Percentiles rank a stretch among this genome's conserved stretches.
phyloP scores from a whole-genome alignment of 2,113 vertebrate genomes.

The Stegostoma tigrinum region DNA sequence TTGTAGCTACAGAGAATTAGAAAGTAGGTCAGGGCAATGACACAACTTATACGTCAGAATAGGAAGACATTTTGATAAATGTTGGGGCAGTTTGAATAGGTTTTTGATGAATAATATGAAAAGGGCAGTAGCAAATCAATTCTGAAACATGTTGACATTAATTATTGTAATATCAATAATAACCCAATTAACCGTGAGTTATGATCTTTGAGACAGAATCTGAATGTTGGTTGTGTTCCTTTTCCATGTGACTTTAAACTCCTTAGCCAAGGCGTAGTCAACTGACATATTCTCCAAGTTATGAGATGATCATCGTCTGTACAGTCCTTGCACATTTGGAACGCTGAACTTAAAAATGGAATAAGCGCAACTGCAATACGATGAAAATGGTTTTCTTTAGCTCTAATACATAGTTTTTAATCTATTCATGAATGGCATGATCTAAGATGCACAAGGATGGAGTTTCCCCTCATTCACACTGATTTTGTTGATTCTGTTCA shows the following conservation, averaged over 20 bases:
- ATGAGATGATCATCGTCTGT: background rate
- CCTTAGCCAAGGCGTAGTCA: background rate
- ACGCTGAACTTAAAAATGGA: background rate
- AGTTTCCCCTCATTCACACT: background rate
- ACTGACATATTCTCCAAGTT: background rate
- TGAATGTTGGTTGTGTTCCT: background rate
- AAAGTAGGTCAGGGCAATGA: background rate
- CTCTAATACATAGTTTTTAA: background rate
- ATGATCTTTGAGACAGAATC: background rate
- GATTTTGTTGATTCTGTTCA: background rate
- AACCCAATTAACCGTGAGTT: background rate
- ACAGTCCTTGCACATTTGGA: background rate
- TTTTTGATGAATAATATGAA: background rate
- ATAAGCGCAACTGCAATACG: background rate
- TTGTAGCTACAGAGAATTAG: background rate
- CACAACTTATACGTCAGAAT: background rate
- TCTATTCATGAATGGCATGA: background rate
- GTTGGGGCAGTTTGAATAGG: background rate
- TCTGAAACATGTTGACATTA: background rate
- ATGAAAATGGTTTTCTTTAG: background rate
- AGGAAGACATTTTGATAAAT: background rate
- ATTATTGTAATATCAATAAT: background rate
- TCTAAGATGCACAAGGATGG: background rate
- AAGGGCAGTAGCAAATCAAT: background rate
- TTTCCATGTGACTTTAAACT: background rate